Evolutionary conservation across 23 tunicate species (phyloP).

Genomic region (Trididemnum nubilum): DNA sequence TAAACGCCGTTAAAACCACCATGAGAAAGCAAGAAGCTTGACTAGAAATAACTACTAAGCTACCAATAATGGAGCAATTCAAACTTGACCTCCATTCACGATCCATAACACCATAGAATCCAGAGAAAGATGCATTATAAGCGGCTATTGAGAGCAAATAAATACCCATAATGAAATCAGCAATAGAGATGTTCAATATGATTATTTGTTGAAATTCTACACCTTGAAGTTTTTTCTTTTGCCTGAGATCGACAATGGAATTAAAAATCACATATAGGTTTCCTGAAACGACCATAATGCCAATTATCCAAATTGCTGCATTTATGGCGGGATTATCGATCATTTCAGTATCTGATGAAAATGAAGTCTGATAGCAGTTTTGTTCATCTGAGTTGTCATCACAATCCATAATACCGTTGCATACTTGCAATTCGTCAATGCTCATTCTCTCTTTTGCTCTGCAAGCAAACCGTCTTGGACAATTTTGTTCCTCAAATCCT

Average conservation of each 20-base stretch:
- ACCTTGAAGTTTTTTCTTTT: too few species aligned
- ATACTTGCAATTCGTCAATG: background rate
- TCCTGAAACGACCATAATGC: too few species aligned
- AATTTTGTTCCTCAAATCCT: background rate
- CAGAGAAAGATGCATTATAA: background rate
- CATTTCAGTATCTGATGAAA: background rate
- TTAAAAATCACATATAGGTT: background rate
- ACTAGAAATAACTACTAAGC: background rate
- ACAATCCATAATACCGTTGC: background rate
- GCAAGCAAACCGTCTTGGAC: background rate
- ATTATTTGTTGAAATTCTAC: too few species aligned
- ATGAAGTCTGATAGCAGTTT: background rate
- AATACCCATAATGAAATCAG: background rate
- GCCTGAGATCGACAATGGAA: background rate
- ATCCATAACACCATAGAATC: background rate
- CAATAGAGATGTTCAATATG: background rate
- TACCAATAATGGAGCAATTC: background rate
- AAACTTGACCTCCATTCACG: background rate
- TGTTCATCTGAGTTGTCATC: background rate
- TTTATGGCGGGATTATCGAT: background rate
- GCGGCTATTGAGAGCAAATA: conserved; percentile 10
- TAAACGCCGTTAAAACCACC: background rate
- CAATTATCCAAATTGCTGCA: background rate
- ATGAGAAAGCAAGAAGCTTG: conserved; percentile 10
- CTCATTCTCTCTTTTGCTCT: background rate